phyloP scores from a whole-genome alignment of 1,140 invertebrate genomes.

The Marisa cornuarietis region DNA sequence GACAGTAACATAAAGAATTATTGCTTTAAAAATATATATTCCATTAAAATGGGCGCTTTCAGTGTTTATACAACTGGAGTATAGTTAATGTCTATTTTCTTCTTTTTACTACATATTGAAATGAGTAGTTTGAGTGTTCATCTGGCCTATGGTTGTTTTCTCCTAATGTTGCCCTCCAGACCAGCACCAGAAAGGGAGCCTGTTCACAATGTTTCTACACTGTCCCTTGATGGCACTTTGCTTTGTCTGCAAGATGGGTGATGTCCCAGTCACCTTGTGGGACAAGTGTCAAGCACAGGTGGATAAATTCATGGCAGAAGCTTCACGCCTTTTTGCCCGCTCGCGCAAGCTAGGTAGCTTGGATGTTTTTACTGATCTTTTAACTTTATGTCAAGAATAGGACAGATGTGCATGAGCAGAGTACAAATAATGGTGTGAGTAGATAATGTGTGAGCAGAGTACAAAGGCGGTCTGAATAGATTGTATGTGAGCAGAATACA shows the following conservation, averaged over 20 bases:
- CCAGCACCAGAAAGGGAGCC: constrained; percentile 88
- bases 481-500: no score
- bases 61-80: no score
- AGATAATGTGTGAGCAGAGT: no score
- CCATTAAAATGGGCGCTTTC: no score
- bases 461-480: no score
- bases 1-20: no score
- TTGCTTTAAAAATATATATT: no score
- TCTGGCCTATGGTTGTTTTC: constrained; percentile 1
- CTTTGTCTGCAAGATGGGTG: constrained; percentile 88
- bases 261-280: constrained; percentile 87
- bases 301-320: constrained; percentile 90
- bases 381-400: neutral
- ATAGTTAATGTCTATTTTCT: no score
- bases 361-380: neutral
- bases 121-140: no score
- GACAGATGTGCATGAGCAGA: no score
- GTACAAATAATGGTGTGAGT: no score
- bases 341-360: constrained; percentile 81
- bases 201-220: constrained; percentile 95
- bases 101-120: no score
- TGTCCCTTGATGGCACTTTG: constrained; percentile 93
- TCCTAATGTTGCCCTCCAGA: constrained; percentile 69
- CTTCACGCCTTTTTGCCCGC: constrained; percentile 82
- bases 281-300: constrained; percentile 87